These are phyloP conservation scores for Nanorana parkeri DNA, from an alignment of 2,113 vertebrate species.

Conservation along the genomic window DNA sequence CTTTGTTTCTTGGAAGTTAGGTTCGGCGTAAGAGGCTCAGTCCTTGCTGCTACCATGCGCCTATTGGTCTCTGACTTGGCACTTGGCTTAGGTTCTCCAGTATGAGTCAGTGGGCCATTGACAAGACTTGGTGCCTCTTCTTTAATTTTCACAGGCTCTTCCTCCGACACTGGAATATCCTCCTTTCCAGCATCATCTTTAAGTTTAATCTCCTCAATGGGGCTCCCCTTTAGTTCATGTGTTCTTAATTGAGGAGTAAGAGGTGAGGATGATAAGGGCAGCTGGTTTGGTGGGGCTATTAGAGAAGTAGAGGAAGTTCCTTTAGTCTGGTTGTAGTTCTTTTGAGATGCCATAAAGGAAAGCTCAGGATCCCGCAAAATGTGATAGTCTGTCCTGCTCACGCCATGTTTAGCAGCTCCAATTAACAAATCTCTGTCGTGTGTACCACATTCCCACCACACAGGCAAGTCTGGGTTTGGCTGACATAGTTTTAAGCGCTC, in stretches of 20 bases:
- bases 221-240: conserved; percentile 74
- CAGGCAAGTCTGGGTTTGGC: conserved; percentile 89
- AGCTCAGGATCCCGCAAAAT: conserved; percentile 97
- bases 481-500: conserved; percentile 91
- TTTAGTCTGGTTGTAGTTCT: conserved; percentile 91
- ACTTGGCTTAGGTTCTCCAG: conserved; percentile 78
- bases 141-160: conserved; percentile 76
- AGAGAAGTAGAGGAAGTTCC: conserved; percentile 79
- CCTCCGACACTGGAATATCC: conserved; percentile 81
- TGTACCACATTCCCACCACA: conserved; percentile 93
- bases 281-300: conserved; percentile 80
- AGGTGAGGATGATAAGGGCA: conserved; percentile 78
- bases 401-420: conserved; percentile 94
- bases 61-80: conserved; percentile 74
- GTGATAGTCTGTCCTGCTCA: conserved; percentile 98
- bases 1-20: conserved; percentile 88
- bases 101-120: conserved; percentile 73
- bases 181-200: conserved; percentile 80
- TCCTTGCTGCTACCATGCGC: conserved; percentile 92
- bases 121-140: conserved; percentile 78
- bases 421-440: conserved; percentile 95
- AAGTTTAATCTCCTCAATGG: conserved; percentile 72
- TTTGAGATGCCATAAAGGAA: conserved; percentile 91
- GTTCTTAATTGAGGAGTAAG: conserved; percentile 72
- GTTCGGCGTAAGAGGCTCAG: conserved; percentile 92